Evolutionary conservation across 2,113 vertebrate genomes (phyloP).

Genomic region (Morone chrysops): DNA sequence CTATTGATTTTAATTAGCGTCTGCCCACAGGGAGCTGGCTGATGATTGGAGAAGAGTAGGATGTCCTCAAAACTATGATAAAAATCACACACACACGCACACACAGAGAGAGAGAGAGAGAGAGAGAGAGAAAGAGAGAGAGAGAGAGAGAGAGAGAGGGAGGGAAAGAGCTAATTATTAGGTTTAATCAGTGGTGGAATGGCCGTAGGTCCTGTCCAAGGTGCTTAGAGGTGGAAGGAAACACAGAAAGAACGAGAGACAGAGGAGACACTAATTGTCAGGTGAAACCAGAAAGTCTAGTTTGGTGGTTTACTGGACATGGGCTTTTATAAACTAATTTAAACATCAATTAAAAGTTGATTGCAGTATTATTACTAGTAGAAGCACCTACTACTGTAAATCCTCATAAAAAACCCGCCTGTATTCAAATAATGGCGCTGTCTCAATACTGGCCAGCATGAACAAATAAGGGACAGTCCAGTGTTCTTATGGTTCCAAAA

Average conservation of each 20-base stretch:
- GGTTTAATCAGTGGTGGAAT: constrained; percentile 90
- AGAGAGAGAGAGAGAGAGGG: too few species aligned
- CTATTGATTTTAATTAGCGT: constrained; percentile 99
- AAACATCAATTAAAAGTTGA: not conserved
- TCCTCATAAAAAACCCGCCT: not conserved
- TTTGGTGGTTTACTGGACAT: not conserved
- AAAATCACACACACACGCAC: constrained; percentile 81
- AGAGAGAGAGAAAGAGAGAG: not conserved
- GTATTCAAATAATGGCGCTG: not conserved
- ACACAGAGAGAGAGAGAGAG: constrained; percentile 22
- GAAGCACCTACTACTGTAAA: not conserved
- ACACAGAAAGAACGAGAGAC: constrained; percentile 36
- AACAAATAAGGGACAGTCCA: not conserved
- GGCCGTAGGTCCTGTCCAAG: constrained; percentile 86
- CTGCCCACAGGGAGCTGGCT: constrained; percentile 94
- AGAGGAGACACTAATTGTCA: constrained; percentile 5
- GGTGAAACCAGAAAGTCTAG: not conserved
- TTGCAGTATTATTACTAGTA: not conserved
- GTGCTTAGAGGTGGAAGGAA: constrained; percentile 81
- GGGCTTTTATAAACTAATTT: constrained; percentile 1
- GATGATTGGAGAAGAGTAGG: constrained; percentile 91
- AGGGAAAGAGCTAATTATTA: constrained; percentile 88
- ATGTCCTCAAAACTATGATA: constrained; percentile 94
- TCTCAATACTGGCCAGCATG: not conserved
- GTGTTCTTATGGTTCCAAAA: not conserved